These are phyloP conservation scores for Dinoponera quadriceps DNA, from an alignment of 1,140 invertebrate species.

Conservation along the genomic window DNA sequence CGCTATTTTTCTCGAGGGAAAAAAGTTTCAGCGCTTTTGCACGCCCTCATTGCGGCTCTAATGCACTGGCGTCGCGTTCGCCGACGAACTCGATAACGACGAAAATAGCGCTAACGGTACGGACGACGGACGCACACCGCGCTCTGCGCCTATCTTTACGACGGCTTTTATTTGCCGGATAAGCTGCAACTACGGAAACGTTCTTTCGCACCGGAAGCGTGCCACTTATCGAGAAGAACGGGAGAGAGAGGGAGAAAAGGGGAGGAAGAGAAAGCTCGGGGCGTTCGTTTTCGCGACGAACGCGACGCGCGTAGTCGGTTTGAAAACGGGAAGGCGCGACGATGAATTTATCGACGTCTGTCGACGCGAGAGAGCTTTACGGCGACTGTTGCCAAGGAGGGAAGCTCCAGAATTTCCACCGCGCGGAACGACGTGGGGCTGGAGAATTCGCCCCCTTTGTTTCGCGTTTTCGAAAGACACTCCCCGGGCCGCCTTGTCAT, in stretches of 20 bases:
- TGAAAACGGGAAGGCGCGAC: slow-evolving; percentile 55
- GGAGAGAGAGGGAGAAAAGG: not conserved
- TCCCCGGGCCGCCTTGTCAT: not conserved
- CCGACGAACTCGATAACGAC: slow-evolving; percentile 49
- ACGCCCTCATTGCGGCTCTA: slow-evolving; percentile 33
- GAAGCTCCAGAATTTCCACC: slow-evolving; percentile 25
- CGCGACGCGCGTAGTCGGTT: slow-evolving; percentile 12
- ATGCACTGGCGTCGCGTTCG: slow-evolving; percentile 50
- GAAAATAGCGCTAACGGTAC: slow-evolving; percentile 41
- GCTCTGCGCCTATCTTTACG: slow-evolving; percentile 58
- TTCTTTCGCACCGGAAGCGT: slow-evolving; percentile 53
- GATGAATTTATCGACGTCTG: slow-evolving; percentile 54
- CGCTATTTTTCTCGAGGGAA: not conserved
- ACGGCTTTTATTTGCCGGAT: slow-evolving; percentile 72
- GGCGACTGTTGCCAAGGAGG: not conserved
- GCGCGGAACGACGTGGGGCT: not conserved
- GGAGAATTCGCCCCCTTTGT: not conserved
- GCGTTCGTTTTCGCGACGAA: not conserved
- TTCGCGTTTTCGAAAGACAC: not conserved
- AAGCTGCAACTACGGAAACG: slow-evolving; percentile 65
- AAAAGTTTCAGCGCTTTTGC: slow-evolving; percentile 7
- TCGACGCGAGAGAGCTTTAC: slow-evolving; percentile 37
- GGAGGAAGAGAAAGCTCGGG: too few species aligned
- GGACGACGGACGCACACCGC: slow-evolving; percentile 22
- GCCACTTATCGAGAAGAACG: slow-evolving; percentile 36